Percentiles rank a stretch among this genome's conserved stretches.
phyloP scores from a whole-genome alignment of 1,140 invertebrate genomes.

The Heliconius congener region DNA sequence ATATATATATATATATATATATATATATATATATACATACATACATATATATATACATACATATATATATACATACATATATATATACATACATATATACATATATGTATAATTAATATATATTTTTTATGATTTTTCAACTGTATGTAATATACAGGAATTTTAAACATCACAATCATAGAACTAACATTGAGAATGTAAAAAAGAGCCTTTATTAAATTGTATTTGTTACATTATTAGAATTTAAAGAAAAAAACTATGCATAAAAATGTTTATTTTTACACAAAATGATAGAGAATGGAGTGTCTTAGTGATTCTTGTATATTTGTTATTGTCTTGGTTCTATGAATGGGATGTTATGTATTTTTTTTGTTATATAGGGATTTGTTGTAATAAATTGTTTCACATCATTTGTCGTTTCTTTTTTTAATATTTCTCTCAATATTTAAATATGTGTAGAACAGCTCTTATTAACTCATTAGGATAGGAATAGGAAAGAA shows the following conservation, averaged over 20 bases:
- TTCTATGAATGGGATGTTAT: slow-evolving; percentile 1
- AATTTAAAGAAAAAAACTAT: background rate
- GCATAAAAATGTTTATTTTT: background rate
- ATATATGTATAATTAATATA: background rate
- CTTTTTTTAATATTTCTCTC: background rate
- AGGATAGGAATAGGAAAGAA: too few relatives aligned
- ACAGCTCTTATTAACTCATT: background rate
- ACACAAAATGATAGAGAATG: too few relatives aligned
- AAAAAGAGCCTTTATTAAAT: background rate
- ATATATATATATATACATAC: too few relatives aligned
- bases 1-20: background rate
- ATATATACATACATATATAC: background rate
- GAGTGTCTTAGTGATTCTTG: too few relatives aligned
- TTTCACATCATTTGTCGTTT: background rate
- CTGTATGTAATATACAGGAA: background rate
- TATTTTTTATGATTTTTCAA: slow-evolving; percentile 4
- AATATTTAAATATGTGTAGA: background rate
- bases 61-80: background rate
- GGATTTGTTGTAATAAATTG: slow-evolving; percentile 10
- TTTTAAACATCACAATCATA: background rate
- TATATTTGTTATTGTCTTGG: background rate
- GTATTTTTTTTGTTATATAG: background rate
- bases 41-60: background rate
- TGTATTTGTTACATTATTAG: too few relatives aligned
- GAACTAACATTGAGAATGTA: background rate